Evolutionary conservation across 2,797 vertebrate species (phyloP), one percentile per base, ranked within the genome.

Genomic region (Cygnus olor): DNA sequence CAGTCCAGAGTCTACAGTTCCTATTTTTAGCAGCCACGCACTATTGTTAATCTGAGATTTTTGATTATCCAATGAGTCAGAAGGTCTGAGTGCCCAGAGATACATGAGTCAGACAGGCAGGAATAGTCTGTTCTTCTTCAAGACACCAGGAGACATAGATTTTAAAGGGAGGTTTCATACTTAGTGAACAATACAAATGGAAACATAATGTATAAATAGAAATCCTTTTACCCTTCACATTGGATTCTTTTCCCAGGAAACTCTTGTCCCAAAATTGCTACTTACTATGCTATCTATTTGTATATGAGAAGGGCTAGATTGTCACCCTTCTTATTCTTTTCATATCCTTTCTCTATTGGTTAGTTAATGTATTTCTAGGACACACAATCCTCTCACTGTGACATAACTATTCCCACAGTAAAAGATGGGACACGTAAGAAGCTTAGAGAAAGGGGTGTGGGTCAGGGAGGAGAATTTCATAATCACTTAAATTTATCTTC

Each of bases 41-140:
- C 91, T 93, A 93, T 97, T 97, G 90, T 96, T 97, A 97, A 97
- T 96, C 91, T 77, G 94, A 96, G 96, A 94, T 89, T 97, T 97
- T 97, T 95, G 96, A 74, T 95, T 94, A 74, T 94, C 65, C 88
- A 79, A 57, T 98, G 97, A 98, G 95, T 98, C 97, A 98, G 98
- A 97, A 97, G 96, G 96, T 96, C 97, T 97, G 94, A 96, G 74
- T 97, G 96, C 93, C 97, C 96, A 93, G 94, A 97, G 97, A 84
- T 93, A 70, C 38, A 20, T 98, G 98, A 98, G 91, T 98, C 97
- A 98, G 97, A 95, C 78, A 88, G 91, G 94, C 97, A 98, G 95
- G 96, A 98, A 98, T 96, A 97, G 93, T 94, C 92, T 97, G 92
- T 95, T 97, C 96, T 79, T 95, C 96, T 94, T 95, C 93, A 95